Evolutionary conservation across 2,888 invertebrate genomes (phyloP).

Genomic region (Napeogenes inachia): DNA sequence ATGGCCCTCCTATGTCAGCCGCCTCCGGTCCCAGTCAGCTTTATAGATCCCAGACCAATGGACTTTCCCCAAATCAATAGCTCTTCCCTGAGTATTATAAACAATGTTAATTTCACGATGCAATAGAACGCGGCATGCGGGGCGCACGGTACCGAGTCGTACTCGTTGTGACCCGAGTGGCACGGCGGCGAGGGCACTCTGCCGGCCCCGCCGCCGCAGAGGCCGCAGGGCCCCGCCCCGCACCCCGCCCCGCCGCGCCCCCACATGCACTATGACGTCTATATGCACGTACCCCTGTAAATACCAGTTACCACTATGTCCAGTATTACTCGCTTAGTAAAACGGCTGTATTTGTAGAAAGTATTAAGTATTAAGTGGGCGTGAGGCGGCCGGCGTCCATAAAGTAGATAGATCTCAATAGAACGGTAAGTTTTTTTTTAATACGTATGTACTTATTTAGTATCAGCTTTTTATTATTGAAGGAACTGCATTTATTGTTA

Average conservation of each 20-base stretch:
- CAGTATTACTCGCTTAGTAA: conserved; percentile 35
- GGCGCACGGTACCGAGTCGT: conserved; percentile 47
- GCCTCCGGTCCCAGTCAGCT: conserved; percentile 82
- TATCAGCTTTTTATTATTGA: conserved; percentile 32
- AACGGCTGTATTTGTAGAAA: conserved; percentile 20
- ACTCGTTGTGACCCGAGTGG: conserved; percentile 67
- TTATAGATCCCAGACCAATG: conserved; percentile 83
- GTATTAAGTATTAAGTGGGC: conserved; percentile 25
- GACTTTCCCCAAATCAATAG: conserved; percentile 82
- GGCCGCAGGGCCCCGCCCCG: conserved; percentile 28
- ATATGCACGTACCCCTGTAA: conserved; percentile 51
- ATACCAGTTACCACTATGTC: conserved; percentile 40
- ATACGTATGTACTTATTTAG: conserved; percentile 38
- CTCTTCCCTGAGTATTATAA: conserved; percentile 82
- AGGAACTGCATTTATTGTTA: conserved; percentile 26
- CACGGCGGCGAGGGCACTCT: conserved; percentile 39
- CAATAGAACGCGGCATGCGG: conserved; percentile 78
- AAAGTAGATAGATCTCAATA: conserved; percentile 73
- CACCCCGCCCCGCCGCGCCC: conserved; percentile 34
- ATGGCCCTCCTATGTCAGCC: conserved; percentile 80
- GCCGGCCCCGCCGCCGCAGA: conserved; percentile 14
- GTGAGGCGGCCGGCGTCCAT: conserved; percentile 31
- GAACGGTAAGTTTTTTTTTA: conserved; percentile 47
- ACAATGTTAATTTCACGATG: conserved; percentile 85
- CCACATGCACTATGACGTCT: conserved; percentile 41